Percentiles rank a stretch among this genome's conserved stretches.
Evolutionary conservation across 1,140 invertebrate species (phyloP).

Genomic region (Tetragnatha versicolor): DNA sequence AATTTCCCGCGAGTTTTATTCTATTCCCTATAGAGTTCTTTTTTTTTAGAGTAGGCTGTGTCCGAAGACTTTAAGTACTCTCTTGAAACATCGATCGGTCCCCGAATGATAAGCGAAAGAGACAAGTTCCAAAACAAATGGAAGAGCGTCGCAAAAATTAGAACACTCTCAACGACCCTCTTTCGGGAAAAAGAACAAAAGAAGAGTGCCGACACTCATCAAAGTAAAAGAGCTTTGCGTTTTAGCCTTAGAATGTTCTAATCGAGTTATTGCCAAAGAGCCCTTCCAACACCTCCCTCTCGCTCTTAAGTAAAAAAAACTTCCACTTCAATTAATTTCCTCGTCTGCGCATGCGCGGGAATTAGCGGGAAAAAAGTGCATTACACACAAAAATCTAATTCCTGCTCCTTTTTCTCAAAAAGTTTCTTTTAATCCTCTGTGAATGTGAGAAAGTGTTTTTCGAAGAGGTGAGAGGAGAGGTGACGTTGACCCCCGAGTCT

Average conservation of each 20-base stretch:
- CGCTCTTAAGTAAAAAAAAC: conserved; percentile 19
- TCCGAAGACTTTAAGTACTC: no score
- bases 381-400: conserved; percentile 44
- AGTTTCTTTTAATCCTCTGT: conserved; percentile 47
- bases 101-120: no score
- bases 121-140: no score
- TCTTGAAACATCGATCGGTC: no score
- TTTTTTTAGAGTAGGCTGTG: no score
- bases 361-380: conserved; percentile 38
- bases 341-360: conserved; percentile 31
- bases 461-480: no score
- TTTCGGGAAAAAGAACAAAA: conserved; percentile 29
- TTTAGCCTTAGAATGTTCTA: conserved; percentile 27
- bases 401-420: not conserved
- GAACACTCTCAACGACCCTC: conserved; percentile 15
- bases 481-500: not conserved
- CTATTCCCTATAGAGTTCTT: no score
- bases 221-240: conserved; percentile 30
- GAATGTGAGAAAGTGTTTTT: conserved; percentile 22
- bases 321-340: conserved; percentile 45
- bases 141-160: conserved; percentile 11
- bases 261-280: conserved; percentile 46
- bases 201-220: conserved; percentile 21
- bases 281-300: conserved; percentile 8
- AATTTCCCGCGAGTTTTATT: no score